Evolutionary conservation across 1,140 invertebrate species (phyloP), one percentile per base, ranked within the genome.

Genomic region (Drosophila bipectinata): DNA sequence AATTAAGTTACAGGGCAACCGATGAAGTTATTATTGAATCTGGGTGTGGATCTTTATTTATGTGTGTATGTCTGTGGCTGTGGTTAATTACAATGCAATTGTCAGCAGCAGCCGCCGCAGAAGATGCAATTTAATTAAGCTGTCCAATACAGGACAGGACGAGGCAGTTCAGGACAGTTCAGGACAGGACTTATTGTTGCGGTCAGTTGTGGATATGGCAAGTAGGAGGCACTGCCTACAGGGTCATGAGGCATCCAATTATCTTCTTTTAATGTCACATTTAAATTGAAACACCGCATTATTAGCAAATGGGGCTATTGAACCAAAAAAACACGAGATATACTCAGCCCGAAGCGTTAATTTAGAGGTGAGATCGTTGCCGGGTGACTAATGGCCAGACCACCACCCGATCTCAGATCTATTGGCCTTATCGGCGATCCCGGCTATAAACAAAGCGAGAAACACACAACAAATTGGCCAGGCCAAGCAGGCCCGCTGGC

Each of bases 71-170:
- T 54, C 45, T 62, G 49, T 28, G 49, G 57, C 51, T 63, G 58
- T 51, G 71, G 54, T 79, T 83, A 79, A 84, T 85, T 77, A 80
- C 80, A 85, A 77, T 74, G 59, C 71, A 75, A 75, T 57, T 75
- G 72, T 75, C 72, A 75, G 62, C 51, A 48, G 18, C 15, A 47
- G 9, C 44, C 1, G 44, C 6, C 15, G 8, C 44, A 72, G 58
- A 59, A 58, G 41, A 32, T 53, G 21, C 32, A 60, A 76, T 84
- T 72, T 80, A 83, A 83, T 83, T 85, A 83, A 80, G 44, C 66
- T 85, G 66, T 80, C 77, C 34, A 37, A 4, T 3, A 32, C 53
- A 5, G 26, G 4, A 1, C 0, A 15, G 15, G 1, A 7, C 26
- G 15, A 15, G 0, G 15, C 34, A 37, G 34, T 3, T 10, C 53